Evolutionary conservation across 2,113 vertebrate genomes (phyloP).

Genomic region (Sporophila hypoxantha): DNA sequence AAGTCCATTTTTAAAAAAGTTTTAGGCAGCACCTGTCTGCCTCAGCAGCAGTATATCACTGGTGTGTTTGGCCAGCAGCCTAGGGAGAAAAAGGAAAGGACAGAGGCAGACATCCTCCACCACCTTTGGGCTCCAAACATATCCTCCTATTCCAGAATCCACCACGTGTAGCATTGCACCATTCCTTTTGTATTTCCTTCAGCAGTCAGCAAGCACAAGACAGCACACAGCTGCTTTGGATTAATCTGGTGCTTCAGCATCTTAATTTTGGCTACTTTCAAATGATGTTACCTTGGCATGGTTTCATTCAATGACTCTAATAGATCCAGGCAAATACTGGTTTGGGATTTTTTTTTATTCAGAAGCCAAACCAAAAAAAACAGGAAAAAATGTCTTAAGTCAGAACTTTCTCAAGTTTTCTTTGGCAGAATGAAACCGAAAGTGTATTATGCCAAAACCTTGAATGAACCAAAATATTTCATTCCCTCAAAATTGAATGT

Average conservation of each 20-base stretch:
- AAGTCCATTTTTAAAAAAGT: background rate
- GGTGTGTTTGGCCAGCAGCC: background rate
- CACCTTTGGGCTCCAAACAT: background rate
- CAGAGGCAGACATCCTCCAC: background rate
- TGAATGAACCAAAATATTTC: background rate
- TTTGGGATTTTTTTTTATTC: background rate
- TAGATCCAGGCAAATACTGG: background rate
- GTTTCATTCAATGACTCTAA: background rate
- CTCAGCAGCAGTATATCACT: background rate
- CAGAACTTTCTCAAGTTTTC: background rate
- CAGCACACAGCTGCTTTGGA: background rate
- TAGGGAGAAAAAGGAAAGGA: background rate
- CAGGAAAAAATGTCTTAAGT: background rate
- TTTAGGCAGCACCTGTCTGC: background rate
- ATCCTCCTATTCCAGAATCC: background rate
- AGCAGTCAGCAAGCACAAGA: background rate
- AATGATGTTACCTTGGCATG: background rate
- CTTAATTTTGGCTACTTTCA: background rate
- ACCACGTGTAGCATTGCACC: fast-evolving
- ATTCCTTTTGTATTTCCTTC: background rate
- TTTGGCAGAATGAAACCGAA: background rate
- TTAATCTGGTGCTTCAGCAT: background rate
- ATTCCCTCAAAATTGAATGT: background rate
- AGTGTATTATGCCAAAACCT: background rate
- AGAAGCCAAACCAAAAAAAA: background rate